Conservation (phyloP, 2,888 invertebrate genomes). For the Melinopterus prodromus region DNA sequence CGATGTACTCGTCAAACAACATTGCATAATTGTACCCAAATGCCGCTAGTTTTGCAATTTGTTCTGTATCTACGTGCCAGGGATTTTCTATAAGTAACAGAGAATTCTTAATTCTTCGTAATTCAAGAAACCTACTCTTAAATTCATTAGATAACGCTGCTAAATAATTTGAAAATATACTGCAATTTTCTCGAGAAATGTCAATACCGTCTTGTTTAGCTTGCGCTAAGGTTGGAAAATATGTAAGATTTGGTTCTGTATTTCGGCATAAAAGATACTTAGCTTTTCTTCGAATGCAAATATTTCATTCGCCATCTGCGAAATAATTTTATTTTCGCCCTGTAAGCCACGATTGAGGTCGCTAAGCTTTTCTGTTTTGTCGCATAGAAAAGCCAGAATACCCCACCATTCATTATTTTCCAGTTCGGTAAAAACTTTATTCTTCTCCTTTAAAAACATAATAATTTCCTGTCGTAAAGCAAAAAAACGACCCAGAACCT, state of each 20-base stretch:
- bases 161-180: neutral
- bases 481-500: too few relatives aligned
- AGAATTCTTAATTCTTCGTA: too few relatives aligned
- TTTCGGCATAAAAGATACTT: constrained; percentile 30
- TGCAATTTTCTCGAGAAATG: constrained; percentile 9
- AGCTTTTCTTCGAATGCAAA: constrained; percentile 34
- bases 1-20: too few relatives aligned
- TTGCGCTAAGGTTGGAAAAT: constrained; percentile 4
- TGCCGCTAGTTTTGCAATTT: too few relatives aligned
- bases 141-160: too few relatives aligned
- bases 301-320: constrained; percentile 32
- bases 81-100: too few relatives aligned
- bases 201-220: neutral
- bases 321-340: constrained; percentile 26
- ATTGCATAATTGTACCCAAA: too few relatives aligned
- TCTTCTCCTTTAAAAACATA: too few relatives aligned
- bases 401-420: constrained; percentile 11
- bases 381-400: neutral
- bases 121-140: too few relatives aligned
- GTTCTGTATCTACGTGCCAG: too few relatives aligned
- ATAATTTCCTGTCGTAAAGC: too few relatives aligned
- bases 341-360: constrained; percentile 23
- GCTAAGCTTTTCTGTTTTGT: neutral
- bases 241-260: constrained; percentile 31
- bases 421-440: neutral